phyloP scores from a whole-genome alignment of 2,113 vertebrate species.

The Centropus unirufus region DNA sequence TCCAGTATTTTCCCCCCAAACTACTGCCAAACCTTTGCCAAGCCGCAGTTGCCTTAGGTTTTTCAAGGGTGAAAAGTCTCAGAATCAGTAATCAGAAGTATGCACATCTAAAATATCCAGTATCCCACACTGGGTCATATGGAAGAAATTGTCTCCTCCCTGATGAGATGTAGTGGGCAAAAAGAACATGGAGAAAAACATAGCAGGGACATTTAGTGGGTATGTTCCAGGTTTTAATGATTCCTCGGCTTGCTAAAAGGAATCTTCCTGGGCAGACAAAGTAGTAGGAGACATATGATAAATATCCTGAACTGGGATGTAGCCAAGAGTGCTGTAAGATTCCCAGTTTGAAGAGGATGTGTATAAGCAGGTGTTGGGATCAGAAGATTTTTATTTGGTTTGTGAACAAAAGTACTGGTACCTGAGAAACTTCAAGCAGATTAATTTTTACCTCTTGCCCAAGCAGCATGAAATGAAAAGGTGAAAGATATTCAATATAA shows the following conservation, averaged over 20 bases:
- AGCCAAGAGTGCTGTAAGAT: neutral
- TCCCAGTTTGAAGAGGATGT: neutral
- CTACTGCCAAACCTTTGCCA: neutral
- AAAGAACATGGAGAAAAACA: neutral
- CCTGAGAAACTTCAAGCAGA: neutral
- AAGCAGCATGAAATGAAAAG: neutral
- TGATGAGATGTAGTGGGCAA: neutral
- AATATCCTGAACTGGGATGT: neutral
- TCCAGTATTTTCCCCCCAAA: neutral
- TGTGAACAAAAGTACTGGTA: neutral
- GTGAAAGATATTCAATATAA: neutral
- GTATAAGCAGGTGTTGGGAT: accelerated
- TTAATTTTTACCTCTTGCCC: neutral
- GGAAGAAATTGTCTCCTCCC: neutral
- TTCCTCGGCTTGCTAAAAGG: neutral
- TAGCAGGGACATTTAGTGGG: neutral
- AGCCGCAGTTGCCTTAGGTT: neutral
- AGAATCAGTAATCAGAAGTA: neutral
- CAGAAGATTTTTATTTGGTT: neutral
- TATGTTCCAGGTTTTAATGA: neutral
- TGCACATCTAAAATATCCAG: neutral
- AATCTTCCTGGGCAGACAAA: neutral
- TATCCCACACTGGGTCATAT: neutral
- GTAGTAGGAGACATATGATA: neutral
- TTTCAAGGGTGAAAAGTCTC: neutral